These are phyloP conservation scores for Panopea generosa DNA, from an alignment of 2,888 invertebrate species.

Conservation along the genomic window DNA sequence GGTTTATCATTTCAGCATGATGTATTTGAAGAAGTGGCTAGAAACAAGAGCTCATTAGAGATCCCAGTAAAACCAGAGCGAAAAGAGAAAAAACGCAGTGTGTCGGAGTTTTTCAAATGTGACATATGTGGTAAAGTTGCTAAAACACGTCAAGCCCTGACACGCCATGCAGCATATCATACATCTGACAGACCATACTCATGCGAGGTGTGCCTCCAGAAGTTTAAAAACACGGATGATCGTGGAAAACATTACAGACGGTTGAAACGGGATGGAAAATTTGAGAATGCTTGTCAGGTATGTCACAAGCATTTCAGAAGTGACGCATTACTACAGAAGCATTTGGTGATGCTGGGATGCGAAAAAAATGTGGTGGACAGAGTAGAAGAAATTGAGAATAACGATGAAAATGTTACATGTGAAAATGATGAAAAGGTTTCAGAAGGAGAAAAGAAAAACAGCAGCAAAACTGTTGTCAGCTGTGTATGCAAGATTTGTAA, in stretches of 20 bases:
- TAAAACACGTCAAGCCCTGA: slow-evolving; percentile 50
- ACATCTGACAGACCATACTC: slow-evolving; percentile 45
- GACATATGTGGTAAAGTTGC: slow-evolving; percentile 50
- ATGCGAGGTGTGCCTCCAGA: slow-evolving; percentile 45
- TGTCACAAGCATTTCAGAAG: slow-evolving; percentile 58
- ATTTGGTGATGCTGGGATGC: slow-evolving; percentile 50
- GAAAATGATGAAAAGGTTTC: neutral
- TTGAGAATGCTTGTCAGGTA: slow-evolving; percentile 32
- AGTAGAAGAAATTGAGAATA: neutral
- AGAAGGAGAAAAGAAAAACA: neutral
- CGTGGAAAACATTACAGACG: slow-evolving; percentile 54
- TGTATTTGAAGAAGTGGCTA: no score
- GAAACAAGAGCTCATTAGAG: no score
- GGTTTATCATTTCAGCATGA: no score
- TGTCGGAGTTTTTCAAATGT: slow-evolving; percentile 35
- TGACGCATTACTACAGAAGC: slow-evolving; percentile 28
- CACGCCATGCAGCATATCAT: slow-evolving; percentile 54
- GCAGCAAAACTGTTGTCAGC: neutral
- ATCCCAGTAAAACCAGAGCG: neutral
- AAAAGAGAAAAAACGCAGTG: slow-evolving; percentile 10
- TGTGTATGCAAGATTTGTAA: slow-evolving; percentile 51
- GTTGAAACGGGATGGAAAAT: slow-evolving; percentile 45
- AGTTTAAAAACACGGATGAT: slow-evolving; percentile 56
- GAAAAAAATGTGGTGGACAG: neutral
- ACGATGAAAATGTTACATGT: neutral